Evolutionary conservation across 2,888 invertebrate species (phyloP).

Genomic region (Eupithecia pulchellata): DNA sequence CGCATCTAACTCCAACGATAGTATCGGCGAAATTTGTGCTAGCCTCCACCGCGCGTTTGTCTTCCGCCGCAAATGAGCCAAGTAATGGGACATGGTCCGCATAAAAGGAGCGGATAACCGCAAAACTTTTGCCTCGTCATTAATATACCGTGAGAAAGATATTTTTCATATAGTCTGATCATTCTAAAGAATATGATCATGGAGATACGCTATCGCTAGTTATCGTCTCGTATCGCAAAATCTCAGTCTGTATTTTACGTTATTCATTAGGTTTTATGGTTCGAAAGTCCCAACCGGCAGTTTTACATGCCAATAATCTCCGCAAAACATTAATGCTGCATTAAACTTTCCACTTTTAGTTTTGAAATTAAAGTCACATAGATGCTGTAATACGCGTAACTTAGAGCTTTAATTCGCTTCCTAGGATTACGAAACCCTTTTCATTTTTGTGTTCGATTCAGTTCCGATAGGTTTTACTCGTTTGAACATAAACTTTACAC

Average conservation of each 20-base stretch:
- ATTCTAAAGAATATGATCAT: slow-evolving; percentile 1
- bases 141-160: slow-evolving; percentile 77
- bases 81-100: slow-evolving; percentile 68
- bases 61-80: slow-evolving; percentile 83
- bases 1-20: slow-evolving; percentile 59
- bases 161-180: slow-evolving; percentile 37
- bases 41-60: slow-evolving; percentile 78
- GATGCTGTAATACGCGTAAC: slow-evolving; percentile 27
- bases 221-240: slow-evolving; percentile 30
- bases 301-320: slow-evolving; percentile 29
- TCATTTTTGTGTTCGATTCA: background rate
- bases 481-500: background rate
- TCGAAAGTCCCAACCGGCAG: slow-evolving; percentile 23
- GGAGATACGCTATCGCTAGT: slow-evolving; percentile 25
- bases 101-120: slow-evolving; percentile 74
- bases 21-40: slow-evolving; percentile 82
- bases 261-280: slow-evolving; percentile 32
- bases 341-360: slow-evolving; percentile 28
- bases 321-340: slow-evolving; percentile 20
- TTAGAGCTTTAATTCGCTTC: slow-evolving; percentile 21
- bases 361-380: slow-evolving; percentile 25
- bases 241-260: slow-evolving; percentile 28
- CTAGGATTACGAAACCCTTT: slow-evolving; percentile 11
- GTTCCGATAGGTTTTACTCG: background rate
- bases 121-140: slow-evolving; percentile 80